Evolutionary conservation across 92 coral and sea anemone species (phyloP).

Genomic region (Epizoanthus stellaris): DNA sequence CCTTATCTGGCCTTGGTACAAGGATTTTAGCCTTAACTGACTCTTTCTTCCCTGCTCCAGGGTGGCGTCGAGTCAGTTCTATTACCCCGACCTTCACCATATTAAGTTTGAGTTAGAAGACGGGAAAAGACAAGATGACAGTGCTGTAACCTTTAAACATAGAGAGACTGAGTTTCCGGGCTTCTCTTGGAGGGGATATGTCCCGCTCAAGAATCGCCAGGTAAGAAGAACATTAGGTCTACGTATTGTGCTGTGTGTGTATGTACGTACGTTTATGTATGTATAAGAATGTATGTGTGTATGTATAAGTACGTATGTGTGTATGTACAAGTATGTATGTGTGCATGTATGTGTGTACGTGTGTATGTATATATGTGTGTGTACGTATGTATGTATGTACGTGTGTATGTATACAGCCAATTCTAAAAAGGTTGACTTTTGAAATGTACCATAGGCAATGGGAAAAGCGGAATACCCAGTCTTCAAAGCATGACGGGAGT

Average conservation of each 20-base stretch:
- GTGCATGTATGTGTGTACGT: background rate
- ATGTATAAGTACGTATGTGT: background rate
- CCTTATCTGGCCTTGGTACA: too few relatives aligned
- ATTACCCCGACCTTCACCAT: constrained; percentile 84
- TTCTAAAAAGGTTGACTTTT: too few relatives aligned
- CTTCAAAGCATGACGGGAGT: too few relatives aligned
- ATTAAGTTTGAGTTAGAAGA: constrained; percentile 90
- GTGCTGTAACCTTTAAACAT: constrained; percentile 67
- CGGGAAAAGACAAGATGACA: constrained; percentile 46
- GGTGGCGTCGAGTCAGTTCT: constrained; percentile 65
- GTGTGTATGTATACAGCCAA: too few relatives aligned
- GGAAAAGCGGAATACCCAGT: too few relatives aligned
- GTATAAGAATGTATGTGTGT: background rate
- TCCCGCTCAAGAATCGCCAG: constrained; percentile 73
- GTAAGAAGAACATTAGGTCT: constrained; percentile 20
- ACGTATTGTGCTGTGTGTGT: background rate
- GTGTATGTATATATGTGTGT: too few relatives aligned
- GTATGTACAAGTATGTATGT: background rate
- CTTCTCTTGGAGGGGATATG: constrained; percentile 91
- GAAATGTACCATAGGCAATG: too few relatives aligned
- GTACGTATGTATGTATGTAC: too few relatives aligned
- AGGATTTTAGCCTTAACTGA: background rate
- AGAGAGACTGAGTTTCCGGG: constrained; percentile 68
- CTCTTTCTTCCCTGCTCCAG: constrained; percentile 42
- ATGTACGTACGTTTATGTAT: background rate